A percentile compares a stretch with the other conserved stretches of the same genome.
Conservation (phyloP, 2,797 vertebrate species). For the Eulemur albifrons region DNA sequence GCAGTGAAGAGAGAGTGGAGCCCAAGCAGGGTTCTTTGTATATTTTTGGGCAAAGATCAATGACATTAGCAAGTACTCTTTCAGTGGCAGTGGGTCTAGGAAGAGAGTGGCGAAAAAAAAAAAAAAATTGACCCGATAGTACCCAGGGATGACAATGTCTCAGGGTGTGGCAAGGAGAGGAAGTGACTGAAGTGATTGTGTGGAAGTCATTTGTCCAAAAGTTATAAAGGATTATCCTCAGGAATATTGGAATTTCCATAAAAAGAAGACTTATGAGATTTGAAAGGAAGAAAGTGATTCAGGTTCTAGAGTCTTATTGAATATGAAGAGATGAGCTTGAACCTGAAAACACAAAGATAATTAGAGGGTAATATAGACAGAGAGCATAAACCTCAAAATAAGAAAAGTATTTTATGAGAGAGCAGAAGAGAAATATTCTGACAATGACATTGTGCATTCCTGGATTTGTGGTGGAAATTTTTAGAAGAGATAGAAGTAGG, state of each 20-base stretch:
- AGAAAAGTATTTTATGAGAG: neutral
- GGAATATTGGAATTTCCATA: neutral
- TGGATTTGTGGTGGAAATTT: neutral
- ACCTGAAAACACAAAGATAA: neutral
- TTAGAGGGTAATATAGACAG: neutral
- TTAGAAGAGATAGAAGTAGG: neutral
- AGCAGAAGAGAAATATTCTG: neutral
- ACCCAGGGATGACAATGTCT: neutral
- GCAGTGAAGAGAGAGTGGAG: neutral
- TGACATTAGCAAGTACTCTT: neutral
- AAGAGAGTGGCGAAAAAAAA: neutral
- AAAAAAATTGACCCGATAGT: neutral
- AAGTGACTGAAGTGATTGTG: neutral
- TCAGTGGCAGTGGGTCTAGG: neutral
- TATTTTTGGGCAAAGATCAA: neutral
- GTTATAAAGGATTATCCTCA: neutral
- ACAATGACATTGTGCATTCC: neutral
- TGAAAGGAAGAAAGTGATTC: neutral
- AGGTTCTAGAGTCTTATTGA: neutral
- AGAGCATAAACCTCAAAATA: neutral
- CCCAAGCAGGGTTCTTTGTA: neutral
- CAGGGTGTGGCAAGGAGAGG: neutral
- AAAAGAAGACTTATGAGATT: neutral
- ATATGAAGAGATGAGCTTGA: neutral
- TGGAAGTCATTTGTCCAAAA: neutral